phyloP scores from a whole-genome alignment of 2,797 vertebrate species.

The Diglossa cyanea region DNA sequence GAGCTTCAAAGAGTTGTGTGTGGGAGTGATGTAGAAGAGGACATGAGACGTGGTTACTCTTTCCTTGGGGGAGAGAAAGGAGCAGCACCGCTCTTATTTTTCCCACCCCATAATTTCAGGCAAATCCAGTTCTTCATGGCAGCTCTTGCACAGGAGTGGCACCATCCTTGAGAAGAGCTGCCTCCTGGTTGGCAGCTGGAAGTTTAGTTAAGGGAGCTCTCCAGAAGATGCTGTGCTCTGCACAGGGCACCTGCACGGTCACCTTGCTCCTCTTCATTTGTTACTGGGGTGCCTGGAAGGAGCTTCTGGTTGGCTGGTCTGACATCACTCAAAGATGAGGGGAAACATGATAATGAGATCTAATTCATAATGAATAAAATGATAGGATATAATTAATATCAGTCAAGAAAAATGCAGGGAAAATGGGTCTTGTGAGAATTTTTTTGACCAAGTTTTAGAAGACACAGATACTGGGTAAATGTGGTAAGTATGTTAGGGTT shows the following conservation, averaged over 20 bases:
- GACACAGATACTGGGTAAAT: background rate
- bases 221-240: background rate
- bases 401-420: background rate
- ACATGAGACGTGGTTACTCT: background rate
- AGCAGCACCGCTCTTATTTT: accelerated
- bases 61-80: background rate
- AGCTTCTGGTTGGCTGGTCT: background rate
- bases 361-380: conserved; percentile 18
- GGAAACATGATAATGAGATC: background rate
- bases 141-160: background rate
- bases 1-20: accelerated
- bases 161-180: background rate
- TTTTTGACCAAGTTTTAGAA: background rate
- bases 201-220: background rate
- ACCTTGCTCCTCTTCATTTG: accelerated
- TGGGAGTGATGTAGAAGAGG: background rate
- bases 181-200: background rate
- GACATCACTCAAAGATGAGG: background rate
- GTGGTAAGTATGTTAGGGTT: background rate
- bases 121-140: background rate
- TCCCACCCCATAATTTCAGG: background rate
- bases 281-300: background rate
- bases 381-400: conserved; percentile 10
- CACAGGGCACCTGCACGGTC: accelerated
- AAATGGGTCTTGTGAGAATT: conserved; percentile 22